Evolutionary conservation across 2,888 invertebrate genomes (phyloP).

Genomic region (Drosophila macrospina): DNA sequence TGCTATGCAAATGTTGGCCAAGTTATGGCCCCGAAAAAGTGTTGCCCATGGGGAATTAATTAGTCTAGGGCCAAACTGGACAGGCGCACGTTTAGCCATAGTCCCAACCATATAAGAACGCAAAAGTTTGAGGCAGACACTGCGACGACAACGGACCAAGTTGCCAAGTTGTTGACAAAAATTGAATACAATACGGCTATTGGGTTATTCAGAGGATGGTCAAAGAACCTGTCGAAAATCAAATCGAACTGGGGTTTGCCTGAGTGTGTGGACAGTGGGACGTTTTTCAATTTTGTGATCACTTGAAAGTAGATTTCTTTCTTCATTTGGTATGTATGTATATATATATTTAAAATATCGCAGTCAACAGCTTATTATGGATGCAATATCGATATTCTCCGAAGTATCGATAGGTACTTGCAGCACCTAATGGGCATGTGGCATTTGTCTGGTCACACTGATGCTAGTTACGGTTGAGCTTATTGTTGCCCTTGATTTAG

Average conservation of each 20-base stretch:
- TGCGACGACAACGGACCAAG: slow-evolving; percentile 54
- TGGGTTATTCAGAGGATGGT: slow-evolving; percentile 33
- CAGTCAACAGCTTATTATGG: no score
- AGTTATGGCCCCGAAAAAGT: slow-evolving; percentile 58
- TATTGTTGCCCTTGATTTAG: neutral
- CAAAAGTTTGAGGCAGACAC: slow-evolving; percentile 56
- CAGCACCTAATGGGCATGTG: no score
- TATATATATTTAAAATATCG: no score
- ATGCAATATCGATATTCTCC: no score
- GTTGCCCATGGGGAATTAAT: slow-evolving; percentile 80
- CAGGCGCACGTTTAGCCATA: slow-evolving; percentile 41
- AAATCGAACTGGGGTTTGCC: slow-evolving; percentile 19
- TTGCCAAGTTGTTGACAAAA: slow-evolving; percentile 62
- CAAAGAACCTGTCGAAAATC: slow-evolving; percentile 45
- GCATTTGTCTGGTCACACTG: no score
- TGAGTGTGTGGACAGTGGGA: slow-evolving; percentile 43
- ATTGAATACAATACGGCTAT: slow-evolving; percentile 68
- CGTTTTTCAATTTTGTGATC: no score
- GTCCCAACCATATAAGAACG: slow-evolving; percentile 27
- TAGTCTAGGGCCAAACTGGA: slow-evolving; percentile 49
- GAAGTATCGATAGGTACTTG: no score
- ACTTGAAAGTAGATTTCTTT: no score
- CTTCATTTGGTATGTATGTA: no score
- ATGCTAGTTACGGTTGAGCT: no score
- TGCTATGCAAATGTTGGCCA: slow-evolving; percentile 62